Evolutionary conservation across 2,797 vertebrate species (phyloP).

Genomic region (Tragelaphus oryx): DNA sequence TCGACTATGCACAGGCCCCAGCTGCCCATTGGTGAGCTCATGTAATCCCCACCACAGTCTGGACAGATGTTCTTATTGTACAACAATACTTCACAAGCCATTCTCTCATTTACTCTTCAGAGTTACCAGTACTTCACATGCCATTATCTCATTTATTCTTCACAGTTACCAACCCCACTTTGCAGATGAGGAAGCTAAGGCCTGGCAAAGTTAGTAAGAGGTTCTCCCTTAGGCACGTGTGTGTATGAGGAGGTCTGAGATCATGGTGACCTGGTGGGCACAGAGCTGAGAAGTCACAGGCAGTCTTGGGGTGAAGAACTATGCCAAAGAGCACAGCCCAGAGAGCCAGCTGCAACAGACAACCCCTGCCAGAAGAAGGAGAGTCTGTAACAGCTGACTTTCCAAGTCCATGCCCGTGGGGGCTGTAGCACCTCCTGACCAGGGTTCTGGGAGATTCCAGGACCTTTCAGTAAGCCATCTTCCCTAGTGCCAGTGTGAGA

Average conservation of each 20-base stretch:
- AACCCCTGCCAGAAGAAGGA: background rate
- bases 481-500: background rate
- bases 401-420: background rate
- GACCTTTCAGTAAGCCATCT: background rate
- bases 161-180: background rate
- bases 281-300: background rate
- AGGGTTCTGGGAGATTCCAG: background rate
- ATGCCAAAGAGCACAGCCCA: background rate
- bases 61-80: background rate
- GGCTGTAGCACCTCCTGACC: too few relatives aligned
- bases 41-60: background rate
- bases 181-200: background rate
- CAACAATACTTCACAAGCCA: background rate
- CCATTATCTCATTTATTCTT: background rate
- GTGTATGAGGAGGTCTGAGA: background rate
- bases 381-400: rapidly evolving
- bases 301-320: background rate
- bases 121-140: background rate
- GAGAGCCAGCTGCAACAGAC: background rate
- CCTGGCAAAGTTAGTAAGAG: background rate
- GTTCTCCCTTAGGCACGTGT: background rate
- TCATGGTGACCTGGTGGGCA: rapidly evolving
- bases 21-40: background rate
- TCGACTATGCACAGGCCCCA: background rate
- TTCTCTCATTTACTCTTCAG: background rate